These are phyloP conservation scores for Halocaridina rubra DNA, from an alignment of 2,888 invertebrate species.

Conservation along the genomic window DNA sequence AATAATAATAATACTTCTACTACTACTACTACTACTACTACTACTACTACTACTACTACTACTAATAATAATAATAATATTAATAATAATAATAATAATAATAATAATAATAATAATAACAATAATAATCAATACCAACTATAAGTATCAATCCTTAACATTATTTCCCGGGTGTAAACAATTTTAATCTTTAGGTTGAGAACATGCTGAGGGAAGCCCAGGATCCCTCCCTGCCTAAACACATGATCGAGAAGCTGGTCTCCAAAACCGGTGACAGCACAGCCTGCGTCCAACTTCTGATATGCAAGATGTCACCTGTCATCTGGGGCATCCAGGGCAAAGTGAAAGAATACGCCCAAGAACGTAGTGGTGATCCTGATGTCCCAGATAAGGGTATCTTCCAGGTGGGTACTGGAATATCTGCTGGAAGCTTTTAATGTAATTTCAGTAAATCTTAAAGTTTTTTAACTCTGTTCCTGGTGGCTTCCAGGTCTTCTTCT, in stretches of 20 bases:
- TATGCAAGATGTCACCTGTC: conserved; percentile 83
- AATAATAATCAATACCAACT: too few relatives aligned
- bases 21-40: neutral
- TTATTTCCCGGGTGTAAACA: too few relatives aligned
- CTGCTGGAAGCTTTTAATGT: too few relatives aligned
- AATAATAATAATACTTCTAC: neutral
- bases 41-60: neutral
- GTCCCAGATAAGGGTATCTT: neutral
- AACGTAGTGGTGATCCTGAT: conserved; percentile 6
- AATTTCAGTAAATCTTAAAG: too few relatives aligned
- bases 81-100: neutral
- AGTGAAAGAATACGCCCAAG: conserved; percentile 23
- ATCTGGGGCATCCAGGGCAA: conserved; percentile 80
- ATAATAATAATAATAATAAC: neutral
- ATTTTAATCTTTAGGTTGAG: too few relatives aligned
- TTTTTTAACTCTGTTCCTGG: too few relatives aligned
- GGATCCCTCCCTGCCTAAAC: conserved; percentile 66
- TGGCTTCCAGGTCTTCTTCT: neutral
- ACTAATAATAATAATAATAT: neutral
- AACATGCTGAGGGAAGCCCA: conserved; percentile 64
- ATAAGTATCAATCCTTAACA: too few relatives aligned
- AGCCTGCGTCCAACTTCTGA: conserved; percentile 69
- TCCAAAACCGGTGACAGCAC: conserved; percentile 67
- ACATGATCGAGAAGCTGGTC: conserved; percentile 68
- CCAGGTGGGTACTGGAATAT: conserved; percentile 28